Evolutionary conservation across 2,888 invertebrate genomes (phyloP).

Genomic region (Ophion costatus): DNA sequence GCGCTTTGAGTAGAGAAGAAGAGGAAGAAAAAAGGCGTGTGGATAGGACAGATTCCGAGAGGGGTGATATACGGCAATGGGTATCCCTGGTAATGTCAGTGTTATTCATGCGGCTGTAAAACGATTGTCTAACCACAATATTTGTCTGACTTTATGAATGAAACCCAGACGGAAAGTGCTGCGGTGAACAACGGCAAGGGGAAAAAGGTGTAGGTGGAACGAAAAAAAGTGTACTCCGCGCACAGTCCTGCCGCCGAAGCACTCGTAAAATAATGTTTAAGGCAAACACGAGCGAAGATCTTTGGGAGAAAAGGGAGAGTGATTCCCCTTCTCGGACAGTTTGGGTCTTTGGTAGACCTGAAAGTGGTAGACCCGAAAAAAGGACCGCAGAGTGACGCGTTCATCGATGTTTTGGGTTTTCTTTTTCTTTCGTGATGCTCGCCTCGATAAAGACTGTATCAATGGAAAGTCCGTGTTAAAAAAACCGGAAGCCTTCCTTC

Average conservation of each 20-base stretch:
- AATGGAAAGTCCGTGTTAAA: conserved; percentile 29
- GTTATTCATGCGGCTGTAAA: conserved; percentile 67
- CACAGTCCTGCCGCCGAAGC: conserved; percentile 30
- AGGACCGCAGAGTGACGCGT: not conserved
- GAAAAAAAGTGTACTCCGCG: conserved; percentile 27
- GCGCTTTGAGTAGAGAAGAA: conserved; percentile 24
- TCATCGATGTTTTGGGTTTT: not conserved
- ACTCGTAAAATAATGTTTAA: conserved; percentile 78
- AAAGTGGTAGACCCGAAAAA: not conserved
- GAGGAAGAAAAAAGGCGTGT: conserved; percentile 36
- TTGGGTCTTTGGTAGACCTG: conserved; percentile 22
- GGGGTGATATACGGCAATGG: conserved; percentile 65
- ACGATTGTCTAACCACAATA: conserved; percentile 77
- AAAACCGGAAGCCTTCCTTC: conserved; percentile 44
- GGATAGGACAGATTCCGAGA: not conserved
- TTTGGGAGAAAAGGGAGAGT: conserved; percentile 66
- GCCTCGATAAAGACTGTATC: not conserved
- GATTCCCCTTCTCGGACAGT: conserved; percentile 48
- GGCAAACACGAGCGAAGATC: conserved; percentile 69
- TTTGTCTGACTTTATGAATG: conserved; percentile 75
- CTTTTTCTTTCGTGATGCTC: conserved; percentile 9
- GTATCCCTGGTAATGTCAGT: conserved; percentile 4
- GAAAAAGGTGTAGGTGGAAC: conserved; percentile 32
- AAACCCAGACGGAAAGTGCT: conserved; percentile 55
- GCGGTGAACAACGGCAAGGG: conserved; percentile 2